Base-by-base conservation (phyloP, 92 coral and sea anemone genomes). In the Zoanthus sansibaricus region DNA sequence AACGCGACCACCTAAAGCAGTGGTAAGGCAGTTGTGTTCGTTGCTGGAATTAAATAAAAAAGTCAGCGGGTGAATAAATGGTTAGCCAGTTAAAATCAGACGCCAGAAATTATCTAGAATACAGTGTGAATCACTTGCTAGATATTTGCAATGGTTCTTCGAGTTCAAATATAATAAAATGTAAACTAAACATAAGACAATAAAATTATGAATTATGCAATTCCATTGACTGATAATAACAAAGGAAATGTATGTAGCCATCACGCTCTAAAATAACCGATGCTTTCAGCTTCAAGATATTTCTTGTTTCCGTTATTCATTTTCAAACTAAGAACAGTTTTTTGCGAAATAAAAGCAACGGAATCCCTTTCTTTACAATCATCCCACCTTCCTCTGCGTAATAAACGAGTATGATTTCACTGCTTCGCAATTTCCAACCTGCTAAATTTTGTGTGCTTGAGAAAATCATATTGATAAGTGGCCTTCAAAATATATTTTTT, bases 121-220 rank as follows among this genome's bases (percentile, higher is more conserved):
- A 77, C 3, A 78, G 89, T 72, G 91, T 72, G 62, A 61, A 83
- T 61, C 84, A 79, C 21, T 46, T 3, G 17, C 12, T 12, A 20
- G 33, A 54, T 31, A 62, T 32, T 44, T 79, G 16, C 44, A 6
- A 45, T 3, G 33, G 72, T 16, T 7, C 17, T 46, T 58, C 42
- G 42, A 37, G 42, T 37, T 61, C 14, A 5, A 9, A 8, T 20
- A 14, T 47, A 21, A 30, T 56, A 52, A 76, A 49, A 71, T 62
- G 52, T 49, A 16, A 32, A 75, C 45, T 31, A 30, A 54, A 59
- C 76, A 58, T 32, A 20, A 59, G 48, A 55, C 66, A 69, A 71
- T 66, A 76, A 66, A 84, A 61, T 31, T 21, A 79, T 89, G 89
- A 89, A 89, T 86, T 78, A 86, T 89, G 86, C 74, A 89, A 70